Percentiles rank a stretch among this genome's conserved stretches.
phyloP scores from a whole-genome alignment of 2,797 vertebrate genomes.

The Sternotherus odoratus region DNA sequence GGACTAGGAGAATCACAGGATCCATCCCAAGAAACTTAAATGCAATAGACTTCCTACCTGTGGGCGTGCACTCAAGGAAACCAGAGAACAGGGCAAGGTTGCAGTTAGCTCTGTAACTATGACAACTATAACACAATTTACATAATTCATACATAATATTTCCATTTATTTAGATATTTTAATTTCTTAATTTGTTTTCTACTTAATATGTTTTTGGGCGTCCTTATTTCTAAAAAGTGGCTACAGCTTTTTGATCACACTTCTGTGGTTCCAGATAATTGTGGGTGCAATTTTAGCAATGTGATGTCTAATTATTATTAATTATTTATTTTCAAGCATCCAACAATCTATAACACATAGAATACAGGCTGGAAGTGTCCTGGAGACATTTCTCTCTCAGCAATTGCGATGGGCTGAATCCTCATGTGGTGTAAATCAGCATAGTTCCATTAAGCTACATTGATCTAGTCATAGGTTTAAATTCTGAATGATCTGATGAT shows the following conservation, averaged over 20 bases:
- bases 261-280: background rate
- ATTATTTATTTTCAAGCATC: conserved; percentile 27
- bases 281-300: background rate
- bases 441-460: background rate
- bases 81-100: background rate
- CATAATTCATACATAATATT: background rate
- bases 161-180: background rate
- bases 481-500: conserved; percentile 12
- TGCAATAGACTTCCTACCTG: background rate
- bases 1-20: background rate
- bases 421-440: conserved; percentile 23
- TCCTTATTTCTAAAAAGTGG: background rate
- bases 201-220: background rate
- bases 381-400: conserved; percentile 24
- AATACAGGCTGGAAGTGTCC: background rate
- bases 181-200: background rate
- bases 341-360: background rate
- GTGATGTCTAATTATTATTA: conserved; percentile 32
- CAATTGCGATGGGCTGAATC: background rate
- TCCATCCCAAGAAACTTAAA: background rate
- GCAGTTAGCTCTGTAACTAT: background rate
- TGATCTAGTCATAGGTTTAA: conserved; percentile 26
- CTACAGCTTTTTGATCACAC: background rate
- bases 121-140: background rate
- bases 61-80: background rate